Evolutionary conservation across 92 coral and sea anemone genomes (phyloP), one percentile per base, ranked within the genome.

Genomic region (Palythoa grandis): DNA sequence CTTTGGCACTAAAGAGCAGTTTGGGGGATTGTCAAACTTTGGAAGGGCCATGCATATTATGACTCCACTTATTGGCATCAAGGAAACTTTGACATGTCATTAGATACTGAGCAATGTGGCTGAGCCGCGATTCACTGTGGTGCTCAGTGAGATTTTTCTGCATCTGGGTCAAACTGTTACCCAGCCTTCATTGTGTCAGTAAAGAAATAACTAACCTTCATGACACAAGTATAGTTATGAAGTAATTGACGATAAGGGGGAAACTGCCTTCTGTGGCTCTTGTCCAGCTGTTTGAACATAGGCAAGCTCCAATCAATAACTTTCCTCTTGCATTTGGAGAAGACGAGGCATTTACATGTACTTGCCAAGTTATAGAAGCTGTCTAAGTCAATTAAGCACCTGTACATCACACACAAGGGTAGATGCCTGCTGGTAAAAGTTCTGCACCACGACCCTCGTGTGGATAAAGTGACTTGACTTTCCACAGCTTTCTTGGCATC

Each of bases 401-500:
- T 87, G 86, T n/a, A n/a, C n/a, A n/a, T n/a, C 80, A 43, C 38
- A 87, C 70, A 67, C 69, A 16, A 0, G 69, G 89, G 53, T 86
- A 77, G 0, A 86, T 77, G 12, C 84, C 85, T 19, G 70, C 70
- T 10, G 37, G 13, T 2, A 8, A 1, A 20, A 66, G 14, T 66
- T 24, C 71, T 66, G 39, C 13, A 13, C n/a, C 35, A 74, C 92
- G 82, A 50, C 39, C 52, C 35, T 76, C 23, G 39, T 90, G 89
- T 50, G 91, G 95, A 19, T 89, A 88, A 50, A 60, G 23, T 37
- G 86, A 75, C 52, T 29, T 86, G 23, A 91, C 78, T 11, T 72
- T 57, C 94, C 92, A 91, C 75, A 91, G 87, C 72, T 91, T 91
- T 65, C 89, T 84, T 3, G 91, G 93, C 7, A 56, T 56, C 63